These are phyloP conservation scores for Orthosia cruda DNA, from an alignment of 2,888 invertebrate species.

Conservation along the genomic window DNA sequence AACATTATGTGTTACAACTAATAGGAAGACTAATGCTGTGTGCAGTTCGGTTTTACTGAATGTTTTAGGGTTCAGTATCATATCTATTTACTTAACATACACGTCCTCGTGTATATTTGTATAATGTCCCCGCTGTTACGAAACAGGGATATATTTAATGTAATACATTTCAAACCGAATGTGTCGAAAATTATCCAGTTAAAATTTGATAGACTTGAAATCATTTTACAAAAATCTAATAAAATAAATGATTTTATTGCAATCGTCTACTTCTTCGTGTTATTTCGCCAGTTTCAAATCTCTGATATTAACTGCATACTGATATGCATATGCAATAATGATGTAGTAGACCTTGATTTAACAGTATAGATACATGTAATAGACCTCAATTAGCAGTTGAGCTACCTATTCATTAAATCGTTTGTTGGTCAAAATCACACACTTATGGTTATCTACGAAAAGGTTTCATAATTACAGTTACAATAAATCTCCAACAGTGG, in stretches of 20 bases:
- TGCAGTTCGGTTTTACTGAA: conserved; percentile 47
- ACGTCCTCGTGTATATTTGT: conserved; percentile 47
- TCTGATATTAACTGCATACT: conserved; percentile 19
- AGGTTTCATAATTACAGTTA: conserved; percentile 53
- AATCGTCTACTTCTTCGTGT: conserved; percentile 16
- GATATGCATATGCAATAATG: conserved; percentile 27
- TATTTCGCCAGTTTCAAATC: conserved; percentile 26
- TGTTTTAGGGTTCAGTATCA: conserved; percentile 40
- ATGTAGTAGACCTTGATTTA: conserved; percentile 41
- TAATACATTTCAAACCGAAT: conserved; percentile 38
- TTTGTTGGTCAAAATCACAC: conserved; percentile 48
- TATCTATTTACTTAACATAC: conserved; percentile 55
- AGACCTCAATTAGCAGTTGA: conserved; percentile 35
- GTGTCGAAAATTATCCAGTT: conserved; percentile 32
- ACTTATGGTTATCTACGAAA: conserved; percentile 37
- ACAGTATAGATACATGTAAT: conserved; percentile 19
- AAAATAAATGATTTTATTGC: conserved; percentile 18
- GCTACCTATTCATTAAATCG: conserved; percentile 41
- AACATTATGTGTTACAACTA: conserved; percentile 70
- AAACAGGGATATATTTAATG: conserved; percentile 42
- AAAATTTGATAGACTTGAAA: conserved; percentile 21
- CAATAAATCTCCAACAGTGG: conserved; percentile 59
- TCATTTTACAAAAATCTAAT: conserved; percentile 2
- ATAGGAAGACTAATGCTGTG: conserved; percentile 59
- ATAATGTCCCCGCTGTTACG: conserved; percentile 54